Base-by-base conservation (phyloP, 2,888 invertebrate species). In the Hanleya hanleyi region DNA sequence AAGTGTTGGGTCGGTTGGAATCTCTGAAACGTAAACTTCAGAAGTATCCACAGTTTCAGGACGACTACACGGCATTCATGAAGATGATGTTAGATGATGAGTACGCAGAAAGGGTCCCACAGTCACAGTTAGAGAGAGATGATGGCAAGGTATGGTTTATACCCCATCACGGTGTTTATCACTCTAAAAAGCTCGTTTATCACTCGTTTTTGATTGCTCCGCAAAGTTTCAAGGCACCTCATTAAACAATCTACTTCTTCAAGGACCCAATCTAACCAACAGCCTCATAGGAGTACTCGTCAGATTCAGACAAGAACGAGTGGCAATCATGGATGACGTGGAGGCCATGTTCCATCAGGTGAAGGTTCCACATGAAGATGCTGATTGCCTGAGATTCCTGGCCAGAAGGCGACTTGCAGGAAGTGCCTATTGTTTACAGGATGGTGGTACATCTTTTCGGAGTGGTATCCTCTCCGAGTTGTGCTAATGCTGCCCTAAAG, bases 61-160 rank as follows among this genome's bases (percentile, higher is more conserved):
- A 50, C 26, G 68, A 68, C 51, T 68, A 68, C 37, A 33, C 7
- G 15, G 35, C 18, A 12, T 68, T 68, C 33, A 68, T 68, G 68
- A 26, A 57, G 18, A 68, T 51, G 33, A 68, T 68, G n/a, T 33
- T 68, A 6, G 26, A 18, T 29, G 51, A 51, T 12, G 68, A 51
- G 6, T 68, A 51, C 33, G 50, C 50, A 18, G 50, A 68, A 33
- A 15, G 4, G 35, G 68, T 68, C 18, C 68, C 50, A 15, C 32
- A 68, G 33, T 33, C 18, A 7, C 51, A 32, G 7, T 26, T 68
- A 9, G 18, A 18, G 9, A 51, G 50, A 36, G 33, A 33, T 32
- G 33, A 68, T 50, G 68, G 68, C 51, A 2, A 4, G 22, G 57
- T 68, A 15, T 68, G 68, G 68, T 68, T 4, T 68, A 49, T 68